phyloP scores from a whole-genome alignment of 2,113 vertebrate species.

The Hoplias malabaricus region DNA sequence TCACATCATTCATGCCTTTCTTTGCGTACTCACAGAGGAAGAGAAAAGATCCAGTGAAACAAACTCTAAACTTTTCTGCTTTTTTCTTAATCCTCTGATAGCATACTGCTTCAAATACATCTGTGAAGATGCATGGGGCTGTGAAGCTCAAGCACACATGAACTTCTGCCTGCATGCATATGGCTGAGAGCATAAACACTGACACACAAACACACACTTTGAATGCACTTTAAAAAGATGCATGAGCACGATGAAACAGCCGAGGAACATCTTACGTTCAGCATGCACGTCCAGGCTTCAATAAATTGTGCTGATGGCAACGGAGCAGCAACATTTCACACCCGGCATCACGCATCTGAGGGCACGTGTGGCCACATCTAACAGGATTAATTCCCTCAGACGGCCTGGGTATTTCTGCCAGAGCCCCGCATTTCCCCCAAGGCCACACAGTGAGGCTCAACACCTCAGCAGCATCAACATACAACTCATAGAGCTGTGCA shows the following conservation, averaged over 20 bases:
- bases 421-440: neutral
- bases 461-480: neutral
- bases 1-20: no score
- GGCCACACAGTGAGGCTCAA: neutral
- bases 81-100: neutral
- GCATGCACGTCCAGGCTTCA: constrained; percentile 3
- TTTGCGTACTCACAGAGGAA: neutral
- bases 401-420: constrained; percentile 3
- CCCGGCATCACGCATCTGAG: constrained; percentile 7
- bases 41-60: neutral
- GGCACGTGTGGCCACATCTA: constrained; percentile 15
- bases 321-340: constrained; percentile 22
- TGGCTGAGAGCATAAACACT: neutral
- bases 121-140: neutral
- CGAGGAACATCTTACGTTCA: neutral
- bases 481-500: neutral
- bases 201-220: neutral
- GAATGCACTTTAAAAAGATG: neutral
- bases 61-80: neutral
- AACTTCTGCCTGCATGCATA: neutral
- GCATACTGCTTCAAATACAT: neutral
- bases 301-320: constrained; percentile 37
- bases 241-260: neutral
- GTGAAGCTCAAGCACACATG: neutral
- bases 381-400: constrained; percentile 26